Base-by-base conservation (phyloP, 2,797 vertebrate genomes). In the Orestias chungarensis region DNA sequence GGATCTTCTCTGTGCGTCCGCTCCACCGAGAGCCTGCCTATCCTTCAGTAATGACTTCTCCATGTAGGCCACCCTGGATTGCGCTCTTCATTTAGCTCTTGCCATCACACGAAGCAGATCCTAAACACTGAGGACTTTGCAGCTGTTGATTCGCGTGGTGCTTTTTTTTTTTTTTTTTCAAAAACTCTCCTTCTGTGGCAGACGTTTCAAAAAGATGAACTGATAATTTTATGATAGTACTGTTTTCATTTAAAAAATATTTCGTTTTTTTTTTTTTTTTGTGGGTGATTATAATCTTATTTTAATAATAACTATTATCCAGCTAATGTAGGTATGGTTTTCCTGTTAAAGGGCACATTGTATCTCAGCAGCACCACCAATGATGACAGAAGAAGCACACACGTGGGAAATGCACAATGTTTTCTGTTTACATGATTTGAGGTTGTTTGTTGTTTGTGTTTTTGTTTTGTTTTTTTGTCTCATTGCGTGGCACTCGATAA, bases 271-370 rank as follows among this genome's bases (percentile, higher is more conserved):
- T 93, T 88, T 91, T 91, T 85, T 82, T 91, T 89, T 87, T 46
- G 80, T 88, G 88, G 85, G 81, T 84, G 84, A 86, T 88, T 84
- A 85, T 92, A 85, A 90, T 93, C 85, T 93, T 81, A 91, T 93
- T 93, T 90, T 92, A 91, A 91, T 91, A 88, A 91, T 89, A 91
- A 88, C 89, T 93, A 90, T 87, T 89, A 91, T 92, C 91, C 80
- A 88, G 88, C 82, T 89, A 85, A 92, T 92, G 90, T 93, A 92
- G 92, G 91, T 88, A 87, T 92, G 87, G 88, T 93, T 92, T 40
- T 93, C 87, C 92, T 93, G 91, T 92, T 8, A 88, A 94, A 93
- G 93, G 93, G 93, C 93, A 94, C 93, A 94, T 94, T 92, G 89
- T 20, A 91, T 93, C 86, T 91, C 90, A 90, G 89, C 89, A 92